Conservation (phyloP, 2,888 invertebrate species). For the Cryptocheilus praepositus region DNA sequence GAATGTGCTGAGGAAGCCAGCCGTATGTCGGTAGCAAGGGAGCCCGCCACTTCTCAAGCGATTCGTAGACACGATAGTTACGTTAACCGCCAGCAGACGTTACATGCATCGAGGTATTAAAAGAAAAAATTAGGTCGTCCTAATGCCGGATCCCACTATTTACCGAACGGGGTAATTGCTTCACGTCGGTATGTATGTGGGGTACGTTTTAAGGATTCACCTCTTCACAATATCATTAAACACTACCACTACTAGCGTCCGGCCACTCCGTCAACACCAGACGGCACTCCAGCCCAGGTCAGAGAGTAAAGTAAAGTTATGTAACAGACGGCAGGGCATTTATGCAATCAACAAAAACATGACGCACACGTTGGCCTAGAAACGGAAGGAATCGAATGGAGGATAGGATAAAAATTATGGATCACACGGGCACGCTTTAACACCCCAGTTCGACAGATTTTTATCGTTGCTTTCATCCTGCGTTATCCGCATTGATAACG, state of each 20-base stretch:
- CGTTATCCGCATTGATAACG: too few relatives aligned
- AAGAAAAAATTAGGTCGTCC: conserved; percentile 58
- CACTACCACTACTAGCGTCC: conserved; percentile 44
- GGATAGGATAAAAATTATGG: neutral
- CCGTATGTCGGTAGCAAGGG: too few relatives aligned
- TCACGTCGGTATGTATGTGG: conserved; percentile 58
- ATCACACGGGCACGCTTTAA: too few relatives aligned
- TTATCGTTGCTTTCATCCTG: too few relatives aligned
- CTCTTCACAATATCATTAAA: conserved; percentile 69
- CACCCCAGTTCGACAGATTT: too few relatives aligned
- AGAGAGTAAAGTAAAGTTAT: conserved; percentile 50
- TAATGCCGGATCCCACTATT: conserved; percentile 64
- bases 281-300: conserved; percentile 42
- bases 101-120: too few relatives aligned
- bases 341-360: conserved; percentile 46
- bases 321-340: conserved; percentile 44
- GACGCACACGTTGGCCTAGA: conserved; percentile 1
- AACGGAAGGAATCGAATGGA: conserved; percentile 6
- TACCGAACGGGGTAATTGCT: conserved; percentile 60
- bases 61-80: neutral
- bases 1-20: too few relatives aligned
- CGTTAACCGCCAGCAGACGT: too few relatives aligned
- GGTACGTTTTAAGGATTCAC: conserved; percentile 71
- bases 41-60: neutral
- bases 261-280: conserved; percentile 10